Evolutionary conservation across 1,140 invertebrate species (phyloP).

Genomic region (Tetramorium parvispinum): DNA sequence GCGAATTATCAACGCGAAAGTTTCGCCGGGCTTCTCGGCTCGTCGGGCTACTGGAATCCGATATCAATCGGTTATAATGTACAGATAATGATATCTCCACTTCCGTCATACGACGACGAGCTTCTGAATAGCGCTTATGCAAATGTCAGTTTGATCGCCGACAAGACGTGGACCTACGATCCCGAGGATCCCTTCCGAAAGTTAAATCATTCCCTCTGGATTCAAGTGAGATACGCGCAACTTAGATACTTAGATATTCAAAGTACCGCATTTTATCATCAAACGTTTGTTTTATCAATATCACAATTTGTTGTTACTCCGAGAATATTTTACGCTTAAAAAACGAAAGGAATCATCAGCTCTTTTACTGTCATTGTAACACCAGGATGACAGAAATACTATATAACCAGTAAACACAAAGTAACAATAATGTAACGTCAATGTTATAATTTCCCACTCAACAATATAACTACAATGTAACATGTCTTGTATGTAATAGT

Average conservation of each 20-base stretch:
- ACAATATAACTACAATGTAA: no score
- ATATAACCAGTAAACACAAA: no score
- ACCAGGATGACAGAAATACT: not conserved
- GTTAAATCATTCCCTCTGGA: slow-evolving; percentile 80
- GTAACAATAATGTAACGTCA: no score
- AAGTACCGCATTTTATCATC: not conserved
- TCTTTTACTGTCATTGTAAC: not conserved
- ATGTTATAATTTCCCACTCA: no score
- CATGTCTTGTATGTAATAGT: no score
- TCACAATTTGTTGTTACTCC: not conserved
- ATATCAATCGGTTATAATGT: slow-evolving; percentile 73
- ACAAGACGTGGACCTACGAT: slow-evolving; percentile 80
- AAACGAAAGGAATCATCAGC: not conserved
- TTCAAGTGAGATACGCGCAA: slow-evolving; percentile 75
- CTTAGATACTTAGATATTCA: slow-evolving; percentile 24
- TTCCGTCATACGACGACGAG: slow-evolving; percentile 80
- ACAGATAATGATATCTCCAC: slow-evolving; percentile 81
- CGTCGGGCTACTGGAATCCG: slow-evolving; percentile 38
- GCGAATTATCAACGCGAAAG: not conserved
- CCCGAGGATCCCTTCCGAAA: slow-evolving; percentile 78
- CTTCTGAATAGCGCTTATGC: slow-evolving; percentile 81
- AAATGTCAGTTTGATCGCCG: slow-evolving; percentile 81
- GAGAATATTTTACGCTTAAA: not conserved
- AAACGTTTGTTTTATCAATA: not conserved
- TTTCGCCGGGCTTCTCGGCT: not conserved